These are phyloP conservation scores for Sycophaga agraensis DNA, from an alignment of 1,140 invertebrate genomes.

Conservation along the genomic window DNA sequence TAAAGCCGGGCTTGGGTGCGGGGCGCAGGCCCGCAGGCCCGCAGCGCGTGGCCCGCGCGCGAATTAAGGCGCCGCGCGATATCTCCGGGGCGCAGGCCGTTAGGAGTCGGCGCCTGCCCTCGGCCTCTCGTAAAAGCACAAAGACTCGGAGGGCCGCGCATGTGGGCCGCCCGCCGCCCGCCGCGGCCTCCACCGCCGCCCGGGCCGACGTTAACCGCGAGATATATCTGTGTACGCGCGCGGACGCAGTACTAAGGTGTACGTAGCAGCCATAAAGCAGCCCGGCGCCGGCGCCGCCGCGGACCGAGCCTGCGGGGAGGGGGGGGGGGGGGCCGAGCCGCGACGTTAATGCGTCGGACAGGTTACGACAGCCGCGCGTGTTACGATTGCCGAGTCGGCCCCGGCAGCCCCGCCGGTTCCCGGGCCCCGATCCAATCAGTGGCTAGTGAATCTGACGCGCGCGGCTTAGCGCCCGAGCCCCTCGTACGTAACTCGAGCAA, in stretches of 20 bases:
- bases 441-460: conserved; percentile 25
- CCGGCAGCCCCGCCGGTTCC: background rate
- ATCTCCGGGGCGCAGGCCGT: no score
- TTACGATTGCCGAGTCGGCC: background rate
- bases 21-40: no score
- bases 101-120: no score
- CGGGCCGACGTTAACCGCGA: conserved; percentile 5
- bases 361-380: conserved; percentile 28
- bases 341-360: conserved; percentile 31
- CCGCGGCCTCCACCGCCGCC: no score
- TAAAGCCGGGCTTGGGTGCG: no score
- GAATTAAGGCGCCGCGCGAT: no score
- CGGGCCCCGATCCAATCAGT: conserved; percentile 22
- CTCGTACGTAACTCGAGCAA: conserved; percentile 20
- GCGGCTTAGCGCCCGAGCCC: conserved; percentile 11
- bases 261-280: conserved; percentile 27
- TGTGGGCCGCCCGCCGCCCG: no score
- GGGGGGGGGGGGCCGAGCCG: background rate
- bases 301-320: no score
- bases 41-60: no score
- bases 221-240: background rate
- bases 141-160: no score
- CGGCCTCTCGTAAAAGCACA: no score
- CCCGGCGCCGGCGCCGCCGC: no score
- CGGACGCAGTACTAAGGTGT: background rate